A percentile compares a stretch with the other conserved stretches of the same genome.
phyloP scores from a whole-genome alignment of 2,113 vertebrate species.

The Electrona antarctica region DNA sequence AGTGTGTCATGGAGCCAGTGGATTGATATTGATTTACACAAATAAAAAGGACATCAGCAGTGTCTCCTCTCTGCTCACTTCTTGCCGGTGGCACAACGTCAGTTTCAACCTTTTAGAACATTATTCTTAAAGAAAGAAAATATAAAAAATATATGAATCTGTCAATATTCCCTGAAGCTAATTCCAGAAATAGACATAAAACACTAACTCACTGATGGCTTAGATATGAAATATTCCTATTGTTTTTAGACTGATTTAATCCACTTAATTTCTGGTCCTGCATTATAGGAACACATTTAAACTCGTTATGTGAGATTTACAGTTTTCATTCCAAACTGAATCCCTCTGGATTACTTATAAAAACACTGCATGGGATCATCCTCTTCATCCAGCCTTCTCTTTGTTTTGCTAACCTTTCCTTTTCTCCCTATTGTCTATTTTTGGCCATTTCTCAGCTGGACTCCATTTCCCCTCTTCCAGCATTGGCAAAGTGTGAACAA shows the following conservation, averaged over 20 bases:
- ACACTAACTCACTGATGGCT: neutral
- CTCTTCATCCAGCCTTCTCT: neutral
- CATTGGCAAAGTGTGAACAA: neutral
- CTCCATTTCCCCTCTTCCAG: neutral
- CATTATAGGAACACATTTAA: neutral
- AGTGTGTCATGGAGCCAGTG: conserved; percentile 43
- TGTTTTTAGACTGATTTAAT: neutral
- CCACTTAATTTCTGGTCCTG: neutral
- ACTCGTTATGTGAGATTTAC: neutral
- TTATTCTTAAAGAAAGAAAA: conserved; percentile 12
- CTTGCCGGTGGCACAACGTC: conserved; percentile 12
- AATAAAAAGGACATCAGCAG: conserved; percentile 59
- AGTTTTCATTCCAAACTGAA: neutral
- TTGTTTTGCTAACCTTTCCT: conserved; percentile 13
- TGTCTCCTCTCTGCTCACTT: conserved; percentile 19
- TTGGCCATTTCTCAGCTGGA: neutral
- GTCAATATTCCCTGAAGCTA: neutral
- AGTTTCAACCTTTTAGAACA: conserved; percentile 7
- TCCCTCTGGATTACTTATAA: neutral
- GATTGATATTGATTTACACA: conserved; percentile 55
- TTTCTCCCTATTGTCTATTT: neutral
- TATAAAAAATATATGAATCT: conserved; percentile 3
- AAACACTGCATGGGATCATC: neutral
- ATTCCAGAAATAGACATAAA: neutral
- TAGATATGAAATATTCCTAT: neutral